Evolutionary conservation across 1,140 invertebrate genomes (phyloP).

Genomic region (Zaprionus ghesquierei): DNA sequence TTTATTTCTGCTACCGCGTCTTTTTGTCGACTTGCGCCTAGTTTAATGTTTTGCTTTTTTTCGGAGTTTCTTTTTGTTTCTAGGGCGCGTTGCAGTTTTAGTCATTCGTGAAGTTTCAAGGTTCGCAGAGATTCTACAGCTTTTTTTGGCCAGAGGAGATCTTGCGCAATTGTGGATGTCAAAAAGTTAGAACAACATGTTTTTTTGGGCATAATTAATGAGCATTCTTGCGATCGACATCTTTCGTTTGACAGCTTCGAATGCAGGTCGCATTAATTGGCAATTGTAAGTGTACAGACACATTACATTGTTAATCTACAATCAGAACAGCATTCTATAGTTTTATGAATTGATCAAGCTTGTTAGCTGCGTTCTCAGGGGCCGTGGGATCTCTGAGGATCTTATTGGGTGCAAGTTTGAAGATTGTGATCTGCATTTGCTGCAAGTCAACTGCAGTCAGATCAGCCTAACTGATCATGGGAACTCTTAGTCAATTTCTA

Average conservation of each 20-base stretch:
- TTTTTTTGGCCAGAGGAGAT: conserved; percentile 31
- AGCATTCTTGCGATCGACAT: not conserved
- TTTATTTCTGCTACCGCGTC: conserved; percentile 24
- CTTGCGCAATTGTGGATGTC: conserved; percentile 41
- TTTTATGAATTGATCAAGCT: not conserved
- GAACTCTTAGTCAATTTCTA: no score
- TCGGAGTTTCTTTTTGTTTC: conserved; percentile 13
- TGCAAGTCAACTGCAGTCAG: no score
- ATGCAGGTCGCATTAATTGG: conserved; percentile 12
- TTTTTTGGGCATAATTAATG: conserved; percentile 40
- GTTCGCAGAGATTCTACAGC: conserved; percentile 32
- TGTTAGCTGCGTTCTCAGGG: not conserved
- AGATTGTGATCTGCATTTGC: no score
- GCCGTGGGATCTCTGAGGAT: not conserved
- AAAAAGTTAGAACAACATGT: conserved; percentile 31
- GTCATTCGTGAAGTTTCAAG: conserved; percentile 60
- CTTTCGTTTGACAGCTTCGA: conserved; percentile 12
- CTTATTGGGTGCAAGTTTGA: not conserved
- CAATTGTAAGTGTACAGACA: not conserved
- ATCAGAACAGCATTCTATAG: not conserved
- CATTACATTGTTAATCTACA: not conserved
- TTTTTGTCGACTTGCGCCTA: conserved; percentile 10
- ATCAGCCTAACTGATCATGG: no score
- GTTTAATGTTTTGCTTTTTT: conserved; percentile 19
- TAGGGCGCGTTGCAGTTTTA: conserved; percentile 47